Conservation (phyloP, 1,140 invertebrate species). For the Thaumetopoea pityocampa region DNA sequence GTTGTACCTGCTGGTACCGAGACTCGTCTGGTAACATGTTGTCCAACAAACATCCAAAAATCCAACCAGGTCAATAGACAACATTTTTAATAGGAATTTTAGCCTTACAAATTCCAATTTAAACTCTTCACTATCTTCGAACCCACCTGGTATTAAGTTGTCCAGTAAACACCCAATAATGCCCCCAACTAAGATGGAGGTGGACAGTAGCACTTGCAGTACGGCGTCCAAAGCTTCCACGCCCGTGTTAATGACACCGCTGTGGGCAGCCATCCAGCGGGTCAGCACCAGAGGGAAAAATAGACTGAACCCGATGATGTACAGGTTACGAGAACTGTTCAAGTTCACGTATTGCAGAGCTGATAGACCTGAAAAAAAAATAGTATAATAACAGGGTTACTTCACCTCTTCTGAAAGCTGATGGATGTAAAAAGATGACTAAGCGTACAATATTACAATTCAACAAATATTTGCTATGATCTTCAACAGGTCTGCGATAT, state of each 20-base stretch:
- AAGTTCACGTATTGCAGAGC: constrained; percentile 89
- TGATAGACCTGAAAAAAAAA: constrained; percentile 78
- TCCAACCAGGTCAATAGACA: no score
- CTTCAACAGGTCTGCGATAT: no score
- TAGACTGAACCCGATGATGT: constrained; percentile 91
- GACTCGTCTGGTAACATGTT: no score
- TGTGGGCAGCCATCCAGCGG: constrained; percentile 84
- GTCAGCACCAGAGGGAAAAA: constrained; percentile 90
- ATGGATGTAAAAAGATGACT: no score
- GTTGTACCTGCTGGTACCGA: no score
- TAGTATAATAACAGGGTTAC: no score
- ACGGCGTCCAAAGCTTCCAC: constrained; percentile 83
- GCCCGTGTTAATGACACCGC: constrained; percentile 82
- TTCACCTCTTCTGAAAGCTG: no score
- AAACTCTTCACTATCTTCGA: not conserved
- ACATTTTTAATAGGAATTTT: no score
- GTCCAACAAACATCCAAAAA: no score
- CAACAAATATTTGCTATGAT: no score
- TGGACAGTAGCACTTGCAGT: constrained; percentile 86
- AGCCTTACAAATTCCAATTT: no score
- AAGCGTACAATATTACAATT: no score
- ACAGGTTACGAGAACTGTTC: constrained; percentile 89
- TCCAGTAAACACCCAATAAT: constrained; percentile 87
- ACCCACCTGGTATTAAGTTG: constrained; percentile 88
- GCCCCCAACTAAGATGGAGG: constrained; percentile 90